phyloP scores from a whole-genome alignment of 1,140 invertebrate genomes.

The Anoplophora glabripennis region DNA sequence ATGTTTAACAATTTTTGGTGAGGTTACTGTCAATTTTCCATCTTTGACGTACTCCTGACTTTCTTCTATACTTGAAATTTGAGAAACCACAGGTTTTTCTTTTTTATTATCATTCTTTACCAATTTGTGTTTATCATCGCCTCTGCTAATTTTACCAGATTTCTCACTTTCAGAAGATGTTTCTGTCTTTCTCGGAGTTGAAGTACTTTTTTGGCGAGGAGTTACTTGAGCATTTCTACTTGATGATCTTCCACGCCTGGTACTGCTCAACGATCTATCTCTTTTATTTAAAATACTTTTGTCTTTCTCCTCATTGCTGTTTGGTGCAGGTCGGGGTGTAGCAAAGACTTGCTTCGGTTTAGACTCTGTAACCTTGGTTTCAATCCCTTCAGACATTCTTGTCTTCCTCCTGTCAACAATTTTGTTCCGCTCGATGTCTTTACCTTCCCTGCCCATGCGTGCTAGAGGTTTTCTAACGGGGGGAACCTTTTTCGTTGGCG shows the following conservation, averaged over 20 bases:
- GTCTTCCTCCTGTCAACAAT: background rate
- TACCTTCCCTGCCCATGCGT: conserved; percentile 1
- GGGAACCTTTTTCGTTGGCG: conserved; percentile 11
- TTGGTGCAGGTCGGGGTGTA: background rate
- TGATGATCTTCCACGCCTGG: background rate
- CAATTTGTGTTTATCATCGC: background rate
- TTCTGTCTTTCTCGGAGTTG: background rate
- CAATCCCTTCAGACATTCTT: conserved; percentile 5
- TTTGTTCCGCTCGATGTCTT: conserved; percentile 4
- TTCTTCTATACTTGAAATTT: too few species aligned
- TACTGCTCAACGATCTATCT: background rate
- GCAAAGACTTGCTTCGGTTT: background rate
- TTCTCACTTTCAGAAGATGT: background rate
- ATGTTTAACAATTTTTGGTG: background rate
- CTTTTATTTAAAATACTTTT: background rate
- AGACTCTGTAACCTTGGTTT: background rate
- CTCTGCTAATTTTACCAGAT: background rate
- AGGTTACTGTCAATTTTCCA: background rate
- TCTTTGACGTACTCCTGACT: too few species aligned
- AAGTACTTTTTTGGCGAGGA: background rate
- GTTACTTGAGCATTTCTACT: background rate
- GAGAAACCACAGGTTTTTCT: background rate
- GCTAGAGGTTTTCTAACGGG: conserved; percentile 5
- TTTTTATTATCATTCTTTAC: background rate
- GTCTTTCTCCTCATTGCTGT: background rate